Evolutionary conservation across 2,113 vertebrate genomes (phyloP), one percentile per base, ranked within the genome.

Genomic region (Fregata magnificens): DNA sequence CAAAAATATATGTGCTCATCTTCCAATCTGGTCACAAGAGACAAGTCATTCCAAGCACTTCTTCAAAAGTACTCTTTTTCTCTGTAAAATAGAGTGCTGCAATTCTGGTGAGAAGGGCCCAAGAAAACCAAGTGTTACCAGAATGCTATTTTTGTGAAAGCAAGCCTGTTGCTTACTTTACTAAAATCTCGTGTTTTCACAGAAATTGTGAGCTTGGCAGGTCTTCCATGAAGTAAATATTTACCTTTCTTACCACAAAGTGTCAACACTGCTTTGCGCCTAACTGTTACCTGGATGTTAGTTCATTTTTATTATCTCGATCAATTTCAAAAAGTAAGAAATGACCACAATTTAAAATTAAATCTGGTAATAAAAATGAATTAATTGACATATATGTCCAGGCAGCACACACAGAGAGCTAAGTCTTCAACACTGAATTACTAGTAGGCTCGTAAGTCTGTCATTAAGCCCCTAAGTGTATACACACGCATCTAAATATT

Each of bases 141-240:
- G 44, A 87, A 73, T 45, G 32, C 44, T 72, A 32, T 87, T 95
- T 95, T 93, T 93, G n/a, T 85, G 89, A 84, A 91, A 93, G 81
- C 59, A 91, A 69, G 26, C 20, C 32, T 79, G 20, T 79, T 79
- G 36, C 59, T 92, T 86, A 58, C 66, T 82, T 79, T 79, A 70
- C 53, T 82, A 47, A 92, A 93, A 87, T 91, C 38, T 87, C 69
- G 47, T 85, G 36, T 87, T 89, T 94, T 83, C 78, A 91, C 50
- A 91, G 73, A 91, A 77, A 77, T 71, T 58, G 22, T 94, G 66
- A 77, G 45, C 31, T 94, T 91, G 86, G 52, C 71, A 90, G n/a
- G 36, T 55, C 45, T 93, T 90, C 52, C 36, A 20, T 70, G 62
- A 79, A 66, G 38, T 83, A 92, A 93, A 63, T 93, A 79, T 93